Evolutionary conservation across 2,113 vertebrate species (phyloP).

Genomic region (Festucalex cinctus): DNA sequence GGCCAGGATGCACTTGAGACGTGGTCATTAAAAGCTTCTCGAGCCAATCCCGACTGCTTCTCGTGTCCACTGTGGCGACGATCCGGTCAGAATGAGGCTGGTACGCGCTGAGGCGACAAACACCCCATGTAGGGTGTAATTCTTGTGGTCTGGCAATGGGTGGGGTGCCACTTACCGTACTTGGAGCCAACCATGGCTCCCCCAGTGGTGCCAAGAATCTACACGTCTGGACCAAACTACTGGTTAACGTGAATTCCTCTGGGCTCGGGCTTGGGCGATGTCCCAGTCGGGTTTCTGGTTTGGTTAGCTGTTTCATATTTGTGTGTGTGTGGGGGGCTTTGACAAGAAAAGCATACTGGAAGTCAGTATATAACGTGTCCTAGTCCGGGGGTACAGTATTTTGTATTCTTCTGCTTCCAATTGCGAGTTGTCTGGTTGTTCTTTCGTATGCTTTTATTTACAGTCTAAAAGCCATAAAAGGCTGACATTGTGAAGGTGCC

Average conservation of each 20-base stretch:
- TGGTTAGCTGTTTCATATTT: conserved; percentile 22
- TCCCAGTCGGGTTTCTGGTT: conserved; percentile 29
- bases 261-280: conserved; percentile 41
- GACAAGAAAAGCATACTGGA: conserved; percentile 13
- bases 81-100: conserved; percentile 33
- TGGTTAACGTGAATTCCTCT: conserved; percentile 42
- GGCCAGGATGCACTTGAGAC: conserved; percentile 18
- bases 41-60: conserved; percentile 40
- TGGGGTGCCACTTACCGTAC: conserved; percentile 59
- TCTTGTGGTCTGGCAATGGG: conserved; percentile 64
- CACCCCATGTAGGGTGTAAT: conserved; percentile 49
- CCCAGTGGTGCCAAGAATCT: conserved; percentile 49
- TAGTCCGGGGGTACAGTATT: conserved; percentile 14
- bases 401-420: not conserved
- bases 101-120: conserved; percentile 56
- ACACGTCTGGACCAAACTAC: conserved; percentile 44
- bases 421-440: conserved; percentile 6
- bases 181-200: conserved; percentile 33
- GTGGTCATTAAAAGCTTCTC: conserved; percentile 61
- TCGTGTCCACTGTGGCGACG: too few relatives aligned
- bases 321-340: conserved; percentile 8
- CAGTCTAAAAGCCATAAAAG: too few relatives aligned
- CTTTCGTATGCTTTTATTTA: too few relatives aligned
- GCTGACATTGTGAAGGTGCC: too few relatives aligned
- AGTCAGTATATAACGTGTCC: conserved; percentile 19